Conservation (phyloP, 23 tunicate genomes). For the Corella eumyota region DNA sequence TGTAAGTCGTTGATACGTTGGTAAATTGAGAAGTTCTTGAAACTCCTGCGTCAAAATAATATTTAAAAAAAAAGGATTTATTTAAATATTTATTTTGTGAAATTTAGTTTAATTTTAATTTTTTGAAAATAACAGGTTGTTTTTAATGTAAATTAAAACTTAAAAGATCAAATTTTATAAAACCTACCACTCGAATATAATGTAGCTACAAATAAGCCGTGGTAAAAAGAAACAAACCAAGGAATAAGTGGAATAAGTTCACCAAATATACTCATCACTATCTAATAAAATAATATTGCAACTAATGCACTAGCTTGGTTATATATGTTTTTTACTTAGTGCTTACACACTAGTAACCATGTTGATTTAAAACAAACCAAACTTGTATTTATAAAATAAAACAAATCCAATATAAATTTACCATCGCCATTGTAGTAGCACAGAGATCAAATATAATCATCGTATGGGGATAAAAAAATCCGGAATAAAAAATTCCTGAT, state of each 20-base stretch:
- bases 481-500: constrained; percentile 72
- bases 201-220: constrained; percentile 55
- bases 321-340: neutral
- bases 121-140: no score
- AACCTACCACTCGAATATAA: constrained; percentile 50
- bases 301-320: neutral
- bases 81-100: neutral
- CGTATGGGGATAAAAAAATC: constrained; percentile 54
- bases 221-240: constrained; percentile 51
- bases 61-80: neutral
- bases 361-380: no score
- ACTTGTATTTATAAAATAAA: no score
- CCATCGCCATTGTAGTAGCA: constrained; percentile 64
- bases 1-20: constrained; percentile 74
- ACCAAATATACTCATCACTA: constrained; percentile 59
- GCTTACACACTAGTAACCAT: no score
- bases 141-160: no score
- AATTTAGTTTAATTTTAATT: no score
- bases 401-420: no score
- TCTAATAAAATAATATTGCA: constrained; percentile 9
- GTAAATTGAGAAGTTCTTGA: constrained; percentile 68
- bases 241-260: constrained; percentile 21
- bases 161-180: no score
- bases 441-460: constrained; percentile 56
- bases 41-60: constrained; percentile 28